Evolutionary conservation across 35 echinoderm and acorn worm genomes (phyloP).

Genomic region (Ophioderma brevispina): DNA sequence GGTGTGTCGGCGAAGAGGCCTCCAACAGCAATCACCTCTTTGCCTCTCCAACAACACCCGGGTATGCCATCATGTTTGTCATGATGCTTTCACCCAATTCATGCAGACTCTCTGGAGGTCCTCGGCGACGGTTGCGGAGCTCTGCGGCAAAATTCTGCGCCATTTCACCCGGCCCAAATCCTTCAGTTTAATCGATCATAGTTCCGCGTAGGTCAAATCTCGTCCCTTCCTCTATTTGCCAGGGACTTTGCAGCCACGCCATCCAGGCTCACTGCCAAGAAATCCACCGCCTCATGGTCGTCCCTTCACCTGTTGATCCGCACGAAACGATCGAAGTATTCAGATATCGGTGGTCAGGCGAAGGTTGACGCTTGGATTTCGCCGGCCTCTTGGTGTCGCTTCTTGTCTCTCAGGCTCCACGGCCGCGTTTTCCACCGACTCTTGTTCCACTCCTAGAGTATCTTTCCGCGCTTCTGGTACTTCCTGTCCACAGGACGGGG

Average conservation of each 20-base stretch:
- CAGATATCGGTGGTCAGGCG: too few relatives aligned
- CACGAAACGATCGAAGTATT: too few relatives aligned
- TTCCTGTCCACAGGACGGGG: too few relatives aligned
- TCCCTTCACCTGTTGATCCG: conserved; percentile 23
- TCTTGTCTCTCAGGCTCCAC: too few relatives aligned
- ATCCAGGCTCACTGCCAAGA: conserved; percentile 18
- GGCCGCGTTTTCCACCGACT: too few relatives aligned
- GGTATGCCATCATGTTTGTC: conserved; percentile 13
- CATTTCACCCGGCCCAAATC: conserved; percentile 24
- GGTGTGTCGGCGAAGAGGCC: too few relatives aligned
- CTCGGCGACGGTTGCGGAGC: not conserved
- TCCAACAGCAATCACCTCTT: too few relatives aligned
- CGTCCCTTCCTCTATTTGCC: not conserved
- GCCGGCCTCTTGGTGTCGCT: too few relatives aligned
- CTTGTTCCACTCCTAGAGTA: too few relatives aligned
- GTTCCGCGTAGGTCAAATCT: not conserved
- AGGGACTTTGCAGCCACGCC: not conserved
- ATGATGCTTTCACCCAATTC: conserved; percentile 5
- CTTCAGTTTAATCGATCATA: conserved; percentile 6
- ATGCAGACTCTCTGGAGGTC: not conserved
- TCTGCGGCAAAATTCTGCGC: conserved; percentile 11
- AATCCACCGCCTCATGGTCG: not conserved
- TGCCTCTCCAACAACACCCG: not conserved
- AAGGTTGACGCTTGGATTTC: too few relatives aligned
- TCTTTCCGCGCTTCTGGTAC: too few relatives aligned